A percentile compares a stretch with the other conserved stretches of the same genome.
phyloP scores from a whole-genome alignment of 2,888 invertebrate genomes.

The Acrocyrtus sp. region DNA sequence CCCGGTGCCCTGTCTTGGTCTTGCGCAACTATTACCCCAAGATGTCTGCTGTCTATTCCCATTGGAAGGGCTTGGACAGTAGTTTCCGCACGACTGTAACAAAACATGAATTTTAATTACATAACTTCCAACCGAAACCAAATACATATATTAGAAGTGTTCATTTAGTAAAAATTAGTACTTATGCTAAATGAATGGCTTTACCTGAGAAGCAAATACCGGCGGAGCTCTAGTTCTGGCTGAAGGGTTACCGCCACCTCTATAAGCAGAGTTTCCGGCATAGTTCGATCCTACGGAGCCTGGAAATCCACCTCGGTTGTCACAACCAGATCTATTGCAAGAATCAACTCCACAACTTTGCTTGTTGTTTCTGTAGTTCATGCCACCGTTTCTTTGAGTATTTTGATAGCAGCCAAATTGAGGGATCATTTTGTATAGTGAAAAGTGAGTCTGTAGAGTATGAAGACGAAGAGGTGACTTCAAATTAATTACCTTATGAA shows the following conservation, averaged over 20 bases:
- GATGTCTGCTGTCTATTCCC: not conserved
- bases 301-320: not conserved
- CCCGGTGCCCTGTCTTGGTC: not conserved
- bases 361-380: not conserved
- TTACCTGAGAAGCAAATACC: not conserved
- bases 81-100: not conserved
- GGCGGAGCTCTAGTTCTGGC: conserved; percentile 7
- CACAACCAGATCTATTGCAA: not conserved
- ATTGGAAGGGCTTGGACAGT: too few species aligned
- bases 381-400: not conserved
- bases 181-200: not conserved
- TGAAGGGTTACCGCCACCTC: not conserved
- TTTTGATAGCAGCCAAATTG: conserved; percentile 30
- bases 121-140: not conserved
- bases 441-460: too few species aligned
- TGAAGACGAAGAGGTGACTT: too few species aligned
- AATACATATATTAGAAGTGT: too few species aligned
- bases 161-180: too few species aligned
- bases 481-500: too few species aligned
- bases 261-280: not conserved
- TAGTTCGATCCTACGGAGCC: not conserved
- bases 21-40: not conserved
- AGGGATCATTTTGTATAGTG: conserved; percentile 14
- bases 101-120: not conserved
- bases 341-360: too few species aligned